Base-by-base conservation (phyloP, 2,888 invertebrate species). In the Morpho helenor region DNA sequence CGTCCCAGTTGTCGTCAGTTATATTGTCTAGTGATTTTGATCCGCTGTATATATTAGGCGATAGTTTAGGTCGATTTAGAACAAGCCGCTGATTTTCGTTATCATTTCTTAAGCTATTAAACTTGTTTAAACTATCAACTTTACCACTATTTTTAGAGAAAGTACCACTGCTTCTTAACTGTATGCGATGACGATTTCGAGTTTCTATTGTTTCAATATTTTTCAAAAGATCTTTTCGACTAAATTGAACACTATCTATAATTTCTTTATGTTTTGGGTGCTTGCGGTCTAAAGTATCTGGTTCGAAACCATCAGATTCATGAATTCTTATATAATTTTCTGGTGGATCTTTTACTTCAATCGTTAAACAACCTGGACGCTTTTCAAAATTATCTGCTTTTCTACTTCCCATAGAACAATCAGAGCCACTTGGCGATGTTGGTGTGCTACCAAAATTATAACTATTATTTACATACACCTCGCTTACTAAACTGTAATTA, bases 221-320 rank as follows among this genome's bases (percentile, higher is more conserved):
- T 63, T 80, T 79, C 7, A 83, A 69, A 2, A 88, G 69, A 63
- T 82, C 76, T 67, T 75, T 87, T 63, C 87, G 80, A 59, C 84
- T 87, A 47, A 83, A 84, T 41, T 83, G 79, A 48, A 70, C 68
- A 57, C 64, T 78, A 62, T 82, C 82, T 39, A 72, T 60, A 39
- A 69, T 64, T 60, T 79, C 78, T 73, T 83, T 89, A 44, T 85
- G 80, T 70, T 88, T 90, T 2, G 74, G 93, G 48, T 95, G 94
- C 74, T 96, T 96, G 39, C 96, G 91, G 72, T 97, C 97, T 57
- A 97, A 87, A 0, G 97, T 97, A 67, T 97, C 96, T 0, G 96
- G 96, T 77, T 97, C 97, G 70, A 96, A 97, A 56, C 94, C 94
- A 69, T 96, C 96, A 2, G 96, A 96, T 72, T 96, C 96, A 58